A percentile compares a stretch with the other conserved stretches of the same genome.
Conservation (phyloP, 2,113 vertebrate genomes). For the Ailuropoda melanoleuca region DNA sequence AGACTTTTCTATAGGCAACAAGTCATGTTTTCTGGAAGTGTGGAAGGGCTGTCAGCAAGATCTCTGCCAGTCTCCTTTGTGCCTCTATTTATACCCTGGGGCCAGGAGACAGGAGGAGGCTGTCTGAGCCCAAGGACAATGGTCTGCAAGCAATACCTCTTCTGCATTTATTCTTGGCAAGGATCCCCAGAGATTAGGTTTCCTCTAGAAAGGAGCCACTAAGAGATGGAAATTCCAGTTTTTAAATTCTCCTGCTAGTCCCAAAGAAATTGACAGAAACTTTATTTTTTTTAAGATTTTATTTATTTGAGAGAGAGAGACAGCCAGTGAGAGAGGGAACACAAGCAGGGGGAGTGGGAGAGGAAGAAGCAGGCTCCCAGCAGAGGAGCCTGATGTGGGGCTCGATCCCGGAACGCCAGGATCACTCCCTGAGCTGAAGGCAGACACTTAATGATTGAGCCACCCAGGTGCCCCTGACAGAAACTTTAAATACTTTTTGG, state of each 20-base stretch:
- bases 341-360: too few relatives aligned
- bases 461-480: not conserved
- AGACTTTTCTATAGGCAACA: slow-evolving; percentile 73
- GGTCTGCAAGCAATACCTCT: slow-evolving; percentile 74
- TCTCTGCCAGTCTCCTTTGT: slow-evolving; percentile 76
- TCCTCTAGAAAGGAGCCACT: slow-evolving; percentile 63
- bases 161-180: slow-evolving; percentile 76
- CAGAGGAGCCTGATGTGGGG: too few relatives aligned
- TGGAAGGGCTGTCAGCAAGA: slow-evolving; percentile 77
- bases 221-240: slow-evolving; percentile 59
- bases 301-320: too few relatives aligned
- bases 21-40: slow-evolving; percentile 80
- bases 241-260: slow-evolving; percentile 53
- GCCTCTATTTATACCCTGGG: slow-evolving; percentile 84
- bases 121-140: slow-evolving; percentile 75
- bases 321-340: too few relatives aligned
- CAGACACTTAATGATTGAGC: too few relatives aligned
- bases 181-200: slow-evolving; percentile 50
- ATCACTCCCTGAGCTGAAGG: too few relatives aligned
- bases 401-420: too few relatives aligned
- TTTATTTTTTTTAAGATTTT: not conserved
- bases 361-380: too few relatives aligned
- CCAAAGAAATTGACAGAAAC: slow-evolving; percentile 62
- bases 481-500: slow-evolving; percentile 51
- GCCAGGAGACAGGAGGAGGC: slow-evolving; percentile 78